Conservation (phyloP, 2,797 vertebrate species). For the Distichodus sexfasciatus region DNA sequence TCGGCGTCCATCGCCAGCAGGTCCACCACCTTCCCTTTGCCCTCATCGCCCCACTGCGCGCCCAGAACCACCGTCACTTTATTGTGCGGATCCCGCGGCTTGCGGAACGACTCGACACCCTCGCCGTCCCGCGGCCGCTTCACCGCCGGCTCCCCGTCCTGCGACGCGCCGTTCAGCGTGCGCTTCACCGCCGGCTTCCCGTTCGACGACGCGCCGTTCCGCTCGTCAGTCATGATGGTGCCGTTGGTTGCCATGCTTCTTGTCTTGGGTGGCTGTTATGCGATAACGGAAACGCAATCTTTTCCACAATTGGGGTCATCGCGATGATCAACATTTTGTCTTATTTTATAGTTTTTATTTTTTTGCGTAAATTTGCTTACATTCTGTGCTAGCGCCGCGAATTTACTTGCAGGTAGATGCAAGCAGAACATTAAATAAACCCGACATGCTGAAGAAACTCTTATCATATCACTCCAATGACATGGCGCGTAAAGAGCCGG, state of each 20-base stretch:
- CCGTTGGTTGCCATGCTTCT: conserved; percentile 69
- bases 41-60: conserved; percentile 83
- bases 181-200: conserved; percentile 73
- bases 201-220: conserved; percentile 54
- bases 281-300: not conserved
- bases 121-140: conserved; percentile 67
- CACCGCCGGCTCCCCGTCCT: conserved; percentile 69
- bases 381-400: too few relatives aligned
- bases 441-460: too few relatives aligned
- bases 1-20: conserved; percentile 81
- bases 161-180: conserved; percentile 39
- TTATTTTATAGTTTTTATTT: too few relatives aligned
- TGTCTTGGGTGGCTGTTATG: not conserved
- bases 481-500: too few relatives aligned
- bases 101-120: conserved; percentile 46
- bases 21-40: conserved; percentile 83
- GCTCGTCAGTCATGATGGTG: too few relatives aligned
- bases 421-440: too few relatives aligned
- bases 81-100: conserved; percentile 69
- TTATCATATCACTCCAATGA: too few relatives aligned
- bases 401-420: too few relatives aligned
- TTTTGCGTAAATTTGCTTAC: too few relatives aligned
- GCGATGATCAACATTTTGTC: too few relatives aligned
- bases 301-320: not conserved
- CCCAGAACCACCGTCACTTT: conserved; percentile 83